Percentiles rank a stretch among this genome's conserved stretches.
These are phyloP conservation scores for Lochmaea crataegi DNA, from an alignment of 2,888 invertebrate species.

Conservation along the genomic window DNA sequence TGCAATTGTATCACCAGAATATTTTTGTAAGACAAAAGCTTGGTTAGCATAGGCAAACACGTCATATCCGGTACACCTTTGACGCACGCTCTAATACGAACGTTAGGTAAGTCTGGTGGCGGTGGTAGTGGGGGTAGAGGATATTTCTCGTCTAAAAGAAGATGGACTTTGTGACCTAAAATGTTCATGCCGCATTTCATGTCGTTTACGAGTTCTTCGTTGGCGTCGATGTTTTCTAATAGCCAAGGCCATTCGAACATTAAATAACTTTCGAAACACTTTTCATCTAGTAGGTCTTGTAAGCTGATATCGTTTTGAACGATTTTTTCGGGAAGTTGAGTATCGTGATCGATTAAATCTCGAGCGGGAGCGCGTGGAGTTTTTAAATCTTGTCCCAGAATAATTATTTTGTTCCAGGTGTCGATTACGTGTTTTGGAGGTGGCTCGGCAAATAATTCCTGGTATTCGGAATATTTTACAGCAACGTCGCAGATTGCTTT, in stretches of 20 bases:
- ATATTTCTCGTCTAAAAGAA: slow-evolving; percentile 59
- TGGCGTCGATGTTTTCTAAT: slow-evolving; percentile 62
- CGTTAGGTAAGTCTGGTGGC: slow-evolving; percentile 56
- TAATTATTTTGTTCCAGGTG: slow-evolving; percentile 71
- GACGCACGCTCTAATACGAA: slow-evolving; percentile 57
- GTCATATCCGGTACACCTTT: slow-evolving; percentile 55
- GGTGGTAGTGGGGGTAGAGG: slow-evolving; percentile 52
- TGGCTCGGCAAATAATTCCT: slow-evolving; percentile 59
- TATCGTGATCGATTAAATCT: slow-evolving; percentile 57
- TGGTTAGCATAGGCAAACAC: slow-evolving; percentile 54
- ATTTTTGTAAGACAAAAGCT: slow-evolving; percentile 54
- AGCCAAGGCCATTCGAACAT: slow-evolving; percentile 69
- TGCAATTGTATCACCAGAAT: slow-evolving; percentile 58
- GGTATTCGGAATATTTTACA: slow-evolving; percentile 68
- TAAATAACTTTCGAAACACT: slow-evolving; percentile 71
- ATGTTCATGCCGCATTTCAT: slow-evolving; percentile 56
- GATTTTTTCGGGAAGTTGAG: slow-evolving; percentile 65
- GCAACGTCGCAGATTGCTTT: slow-evolving; percentile 70
- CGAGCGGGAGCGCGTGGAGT: slow-evolving; percentile 66
- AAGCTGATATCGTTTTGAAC: slow-evolving; percentile 67
- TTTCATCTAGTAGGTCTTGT: slow-evolving; percentile 68
- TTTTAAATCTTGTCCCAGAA: slow-evolving; percentile 69
- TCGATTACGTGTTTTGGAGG: slow-evolving; percentile 66
- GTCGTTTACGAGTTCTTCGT: slow-evolving; percentile 44
- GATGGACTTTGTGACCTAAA: slow-evolving; percentile 60